phyloP scores from a whole-genome alignment of 2,797 vertebrate genomes.

The Cryptoblepharus egeriae region DNA sequence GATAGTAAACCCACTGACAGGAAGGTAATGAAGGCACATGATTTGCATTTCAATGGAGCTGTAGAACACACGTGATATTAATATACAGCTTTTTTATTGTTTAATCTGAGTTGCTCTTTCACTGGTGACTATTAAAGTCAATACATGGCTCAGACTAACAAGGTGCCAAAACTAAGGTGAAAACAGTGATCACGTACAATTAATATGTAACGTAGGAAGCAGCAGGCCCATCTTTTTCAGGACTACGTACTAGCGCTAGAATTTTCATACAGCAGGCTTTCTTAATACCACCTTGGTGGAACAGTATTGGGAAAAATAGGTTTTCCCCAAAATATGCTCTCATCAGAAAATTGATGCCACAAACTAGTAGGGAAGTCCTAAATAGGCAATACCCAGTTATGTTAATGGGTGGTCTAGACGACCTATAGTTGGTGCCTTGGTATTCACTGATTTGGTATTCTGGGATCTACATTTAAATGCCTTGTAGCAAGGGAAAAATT shows the following conservation, averaged over 20 bases:
- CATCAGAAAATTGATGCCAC: too few species aligned
- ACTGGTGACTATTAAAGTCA: not conserved
- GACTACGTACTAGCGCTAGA: not conserved
- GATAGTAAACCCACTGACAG: not conserved
- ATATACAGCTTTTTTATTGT: not conserved
- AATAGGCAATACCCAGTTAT: too few species aligned
- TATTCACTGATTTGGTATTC: too few species aligned
- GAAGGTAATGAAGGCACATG: not conserved
- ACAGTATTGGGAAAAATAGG: not conserved
- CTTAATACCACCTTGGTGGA: too few species aligned
- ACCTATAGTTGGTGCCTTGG: too few species aligned
- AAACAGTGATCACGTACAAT: not conserved
- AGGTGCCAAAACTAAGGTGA: not conserved
- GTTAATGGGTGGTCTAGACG: too few species aligned
- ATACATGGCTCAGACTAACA: not conserved
- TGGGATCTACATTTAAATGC: too few species aligned
- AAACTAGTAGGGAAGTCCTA: too few species aligned
- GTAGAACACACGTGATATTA: not conserved
- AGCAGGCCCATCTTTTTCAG: not conserved
- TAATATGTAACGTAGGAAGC: not conserved
- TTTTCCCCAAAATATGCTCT: not conserved
- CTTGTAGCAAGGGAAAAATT: too few species aligned
- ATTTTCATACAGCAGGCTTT: not conserved
- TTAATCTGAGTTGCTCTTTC: slow-evolving; percentile 18
- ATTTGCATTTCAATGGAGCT: slow-evolving; percentile 7